These are phyloP conservation scores for Andrena hattorfiana DNA, from an alignment of 2,888 invertebrate species.

Conservation along the genomic window DNA sequence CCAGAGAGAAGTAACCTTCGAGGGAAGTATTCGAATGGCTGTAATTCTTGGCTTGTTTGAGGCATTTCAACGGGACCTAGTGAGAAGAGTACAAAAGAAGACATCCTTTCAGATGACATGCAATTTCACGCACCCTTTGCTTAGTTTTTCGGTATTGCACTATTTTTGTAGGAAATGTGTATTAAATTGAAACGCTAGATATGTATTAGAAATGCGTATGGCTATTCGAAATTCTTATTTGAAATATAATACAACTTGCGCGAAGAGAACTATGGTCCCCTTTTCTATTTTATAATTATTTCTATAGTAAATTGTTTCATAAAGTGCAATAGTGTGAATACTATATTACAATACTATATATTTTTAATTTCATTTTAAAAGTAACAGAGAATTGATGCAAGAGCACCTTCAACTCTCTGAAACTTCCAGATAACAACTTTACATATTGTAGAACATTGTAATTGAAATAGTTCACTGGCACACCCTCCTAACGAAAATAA, in stretches of 20 bases:
- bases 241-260: no score
- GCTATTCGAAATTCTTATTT: no score
- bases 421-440: neutral
- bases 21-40: conserved; percentile 16
- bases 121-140: neutral
- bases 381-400: conserved; percentile 7
- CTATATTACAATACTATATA: neutral
- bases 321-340: no score
- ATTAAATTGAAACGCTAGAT: no score
- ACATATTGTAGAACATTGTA: neutral
- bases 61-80: neutral
- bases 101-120: neutral
- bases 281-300: no score
- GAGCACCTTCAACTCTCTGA: neutral
- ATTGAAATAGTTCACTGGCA: neutral
- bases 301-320: no score
- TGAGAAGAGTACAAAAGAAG: neutral
- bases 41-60: neutral
- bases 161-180: no score
- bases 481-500: neutral
- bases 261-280: no score
- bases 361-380: conserved; percentile 10
- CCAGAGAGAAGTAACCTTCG: neutral
- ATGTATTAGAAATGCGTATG: no score
- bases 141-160: no score